Conservation (phyloP, 2,888 invertebrate genomes). For the Pegoplata infirma region DNA sequence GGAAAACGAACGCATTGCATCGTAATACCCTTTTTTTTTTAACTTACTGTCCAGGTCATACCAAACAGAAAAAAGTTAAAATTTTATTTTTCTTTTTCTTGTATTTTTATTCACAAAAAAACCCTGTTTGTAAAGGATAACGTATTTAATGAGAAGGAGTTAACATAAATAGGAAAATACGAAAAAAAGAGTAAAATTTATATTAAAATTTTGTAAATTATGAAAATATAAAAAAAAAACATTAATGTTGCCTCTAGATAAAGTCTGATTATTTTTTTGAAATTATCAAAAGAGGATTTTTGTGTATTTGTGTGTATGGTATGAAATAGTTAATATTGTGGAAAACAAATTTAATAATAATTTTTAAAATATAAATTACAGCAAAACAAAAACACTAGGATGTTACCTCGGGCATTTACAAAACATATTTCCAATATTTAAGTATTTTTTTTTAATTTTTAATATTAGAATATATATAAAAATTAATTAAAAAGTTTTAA, state of each 20-base stretch:
- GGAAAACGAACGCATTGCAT: constrained; percentile 46
- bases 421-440: too few species aligned
- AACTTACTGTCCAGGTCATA: background rate
- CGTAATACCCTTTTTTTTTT: constrained; percentile 20
- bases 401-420: too few species aligned
- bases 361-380: too few species aligned
- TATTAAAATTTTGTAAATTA: constrained; percentile 49
- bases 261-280: background rate
- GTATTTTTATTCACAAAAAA: background rate
- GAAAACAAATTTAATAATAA: too few species aligned
- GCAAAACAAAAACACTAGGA: too few species aligned
- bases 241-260: constrained; percentile 15
- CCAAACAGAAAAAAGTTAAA: background rate
- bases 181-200: constrained; percentile 1
- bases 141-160: constrained; percentile 34
- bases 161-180: too few species aligned
- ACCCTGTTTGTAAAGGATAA: background rate
- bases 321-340: background rate
- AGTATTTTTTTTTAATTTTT: too few species aligned
- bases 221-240: background rate
- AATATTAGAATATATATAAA: too few species aligned
- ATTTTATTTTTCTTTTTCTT: background rate
- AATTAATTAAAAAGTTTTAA: too few species aligned
- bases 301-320: too few species aligned
- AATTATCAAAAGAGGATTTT: background rate